These are phyloP conservation scores for Paedocypris sp. DNA, from an alignment of 2,113 vertebrate species.

Conservation along the genomic window DNA sequence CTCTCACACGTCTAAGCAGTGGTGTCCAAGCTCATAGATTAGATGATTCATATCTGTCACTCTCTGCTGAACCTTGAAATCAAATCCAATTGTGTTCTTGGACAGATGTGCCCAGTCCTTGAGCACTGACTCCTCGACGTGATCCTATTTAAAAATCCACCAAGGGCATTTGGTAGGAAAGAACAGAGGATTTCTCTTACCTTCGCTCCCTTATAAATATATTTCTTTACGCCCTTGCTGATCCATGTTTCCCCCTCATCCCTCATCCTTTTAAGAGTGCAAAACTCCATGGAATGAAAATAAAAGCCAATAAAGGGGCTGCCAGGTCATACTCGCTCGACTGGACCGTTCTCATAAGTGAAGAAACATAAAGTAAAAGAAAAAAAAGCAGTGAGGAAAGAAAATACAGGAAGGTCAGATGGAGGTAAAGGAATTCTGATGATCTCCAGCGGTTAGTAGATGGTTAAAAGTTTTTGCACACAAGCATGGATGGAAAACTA, in stretches of 20 bases:
- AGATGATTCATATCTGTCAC: conserved; percentile 43
- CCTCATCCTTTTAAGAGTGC: conserved; percentile 57
- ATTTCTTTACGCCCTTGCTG: conserved; percentile 10
- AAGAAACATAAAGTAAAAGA: not conserved
- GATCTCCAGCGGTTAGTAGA: too few relatives aligned
- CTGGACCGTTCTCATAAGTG: conserved; percentile 37
- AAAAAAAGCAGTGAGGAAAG: not conserved
- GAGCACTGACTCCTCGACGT: conserved; percentile 15
- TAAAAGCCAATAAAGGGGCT: conserved; percentile 60
- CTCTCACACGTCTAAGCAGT: conserved; percentile 15
- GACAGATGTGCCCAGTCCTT: conserved; percentile 6
- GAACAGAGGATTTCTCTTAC: conserved; percentile 3
- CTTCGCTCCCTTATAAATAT: not conserved
- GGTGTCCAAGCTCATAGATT: conserved; percentile 40
- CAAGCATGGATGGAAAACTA: too few relatives aligned
- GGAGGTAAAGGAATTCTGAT: not conserved
- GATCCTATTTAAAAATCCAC: conserved; percentile 23
- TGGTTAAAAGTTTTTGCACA: too few relatives aligned
- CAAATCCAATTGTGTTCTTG: conserved; percentile 44
- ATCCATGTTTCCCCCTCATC: conserved; percentile 35
- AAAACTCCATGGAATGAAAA: conserved; percentile 56
- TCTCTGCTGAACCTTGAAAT: conserved; percentile 52
- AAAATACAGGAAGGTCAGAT: not conserved
- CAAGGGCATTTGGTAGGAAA: not conserved
- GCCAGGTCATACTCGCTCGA: conserved; percentile 51